phyloP scores from a whole-genome alignment of 1,140 invertebrate genomes.

The Argopecten irradians region DNA sequence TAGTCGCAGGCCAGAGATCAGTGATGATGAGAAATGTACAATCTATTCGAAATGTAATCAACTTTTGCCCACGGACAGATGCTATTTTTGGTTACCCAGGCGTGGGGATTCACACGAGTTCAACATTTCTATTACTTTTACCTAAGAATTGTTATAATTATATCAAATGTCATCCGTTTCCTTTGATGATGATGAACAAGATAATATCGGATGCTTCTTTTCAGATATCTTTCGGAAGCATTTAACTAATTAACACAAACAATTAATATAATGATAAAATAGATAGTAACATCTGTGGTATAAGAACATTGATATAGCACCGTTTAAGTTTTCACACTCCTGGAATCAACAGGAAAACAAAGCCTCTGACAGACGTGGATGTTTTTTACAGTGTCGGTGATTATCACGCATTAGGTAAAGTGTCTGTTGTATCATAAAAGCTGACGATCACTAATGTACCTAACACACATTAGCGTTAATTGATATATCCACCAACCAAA shows the following conservation, averaged over 20 bases:
- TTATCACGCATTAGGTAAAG: neutral
- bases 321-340: too few relatives aligned
- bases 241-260: too few relatives aligned
- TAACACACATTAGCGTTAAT: conserved; percentile 9
- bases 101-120: neutral
- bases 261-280: too few relatives aligned
- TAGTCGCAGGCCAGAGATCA: neutral
- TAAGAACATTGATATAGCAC: too few relatives aligned
- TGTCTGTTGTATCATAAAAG: neutral
- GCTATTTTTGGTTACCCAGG: neutral
- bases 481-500: neutral
- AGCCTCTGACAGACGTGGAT: neutral
- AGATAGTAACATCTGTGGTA: too few relatives aligned
- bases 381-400: neutral
- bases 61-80: neutral
- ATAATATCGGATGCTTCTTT: too few relatives aligned
- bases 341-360: too few relatives aligned
- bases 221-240: too few relatives aligned
- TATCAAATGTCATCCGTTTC: too few relatives aligned
- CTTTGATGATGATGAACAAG: too few relatives aligned
- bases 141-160: too few relatives aligned
- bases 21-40: neutral
- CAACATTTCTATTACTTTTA: too few relatives aligned
- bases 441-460: neutral
- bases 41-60: neutral